Conservation (phyloP, 2,113 vertebrate genomes). For the Paradisaea rubra region DNA sequence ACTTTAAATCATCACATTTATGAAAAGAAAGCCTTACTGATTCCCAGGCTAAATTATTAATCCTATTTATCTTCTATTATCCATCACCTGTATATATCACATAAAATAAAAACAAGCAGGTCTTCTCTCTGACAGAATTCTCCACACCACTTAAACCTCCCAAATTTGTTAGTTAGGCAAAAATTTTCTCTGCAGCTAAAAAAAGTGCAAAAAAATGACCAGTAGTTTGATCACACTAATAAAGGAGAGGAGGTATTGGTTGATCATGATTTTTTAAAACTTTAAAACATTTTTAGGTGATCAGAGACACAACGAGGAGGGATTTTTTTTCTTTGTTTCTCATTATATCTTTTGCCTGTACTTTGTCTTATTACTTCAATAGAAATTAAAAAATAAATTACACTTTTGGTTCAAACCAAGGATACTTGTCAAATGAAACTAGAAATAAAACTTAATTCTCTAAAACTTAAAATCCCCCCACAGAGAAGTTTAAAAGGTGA, state of each 20-base stretch:
- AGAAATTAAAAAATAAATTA: background rate
- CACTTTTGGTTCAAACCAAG: background rate
- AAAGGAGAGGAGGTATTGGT: background rate
- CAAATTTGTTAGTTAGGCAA: background rate
- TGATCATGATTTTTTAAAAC: accelerated
- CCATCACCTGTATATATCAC: background rate
- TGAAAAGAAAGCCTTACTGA: background rate
- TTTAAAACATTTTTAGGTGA: background rate
- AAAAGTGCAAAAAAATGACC: background rate
- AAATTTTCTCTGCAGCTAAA: background rate
- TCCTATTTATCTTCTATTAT: background rate
- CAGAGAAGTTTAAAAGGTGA: background rate
- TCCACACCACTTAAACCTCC: background rate
- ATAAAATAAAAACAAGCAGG: background rate
- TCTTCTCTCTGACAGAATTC: background rate
- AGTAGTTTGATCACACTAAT: background rate
- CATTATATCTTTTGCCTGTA: background rate
- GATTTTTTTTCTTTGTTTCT: background rate
- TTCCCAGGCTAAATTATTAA: background rate
- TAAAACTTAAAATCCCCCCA: background rate
- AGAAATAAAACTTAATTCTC: background rate
- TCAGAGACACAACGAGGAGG: background rate
- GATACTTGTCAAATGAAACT: background rate
- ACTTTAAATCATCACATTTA: background rate
- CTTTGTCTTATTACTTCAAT: background rate